Conservation (phyloP, 2,797 vertebrate genomes). For the Phoebastria nigripes region DNA sequence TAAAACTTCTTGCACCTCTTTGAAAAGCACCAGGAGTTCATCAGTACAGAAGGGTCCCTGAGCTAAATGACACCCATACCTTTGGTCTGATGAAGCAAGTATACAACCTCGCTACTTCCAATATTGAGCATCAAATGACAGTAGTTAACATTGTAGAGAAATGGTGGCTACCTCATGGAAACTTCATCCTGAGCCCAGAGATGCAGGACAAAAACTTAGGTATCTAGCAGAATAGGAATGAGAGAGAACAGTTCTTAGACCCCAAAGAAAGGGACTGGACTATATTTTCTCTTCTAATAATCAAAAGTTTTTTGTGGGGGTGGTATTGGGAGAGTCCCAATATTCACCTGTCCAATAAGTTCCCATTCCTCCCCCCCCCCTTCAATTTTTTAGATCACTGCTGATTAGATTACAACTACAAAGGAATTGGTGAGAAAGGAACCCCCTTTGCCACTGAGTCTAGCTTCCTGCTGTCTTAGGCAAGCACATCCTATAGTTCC, state of each 20-base stretch:
- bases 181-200: not conserved
- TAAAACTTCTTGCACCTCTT: not conserved
- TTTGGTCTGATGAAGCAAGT: not conserved
- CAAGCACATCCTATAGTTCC: not conserved
- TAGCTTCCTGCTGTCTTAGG: not conserved
- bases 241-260: not conserved
- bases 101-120: not conserved
- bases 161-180: not conserved
- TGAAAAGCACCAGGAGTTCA: not conserved
- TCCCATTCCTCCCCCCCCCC: accelerated
- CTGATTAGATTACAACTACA: not conserved
- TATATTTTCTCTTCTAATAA: not conserved
- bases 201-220: not conserved
- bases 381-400: not conserved
- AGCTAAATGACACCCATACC: not conserved
- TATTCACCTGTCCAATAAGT: not conserved
- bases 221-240: not conserved
- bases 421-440: not conserved
- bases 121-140: not conserved
- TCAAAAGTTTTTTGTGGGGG: not conserved
- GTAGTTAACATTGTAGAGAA: not conserved
- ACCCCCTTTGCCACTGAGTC: not conserved
- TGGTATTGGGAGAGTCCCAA: not conserved
- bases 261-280: not conserved
- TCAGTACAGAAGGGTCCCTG: not conserved